Conservation (phyloP, 2,113 vertebrate genomes). For the Mystacornis crossleyi region DNA sequence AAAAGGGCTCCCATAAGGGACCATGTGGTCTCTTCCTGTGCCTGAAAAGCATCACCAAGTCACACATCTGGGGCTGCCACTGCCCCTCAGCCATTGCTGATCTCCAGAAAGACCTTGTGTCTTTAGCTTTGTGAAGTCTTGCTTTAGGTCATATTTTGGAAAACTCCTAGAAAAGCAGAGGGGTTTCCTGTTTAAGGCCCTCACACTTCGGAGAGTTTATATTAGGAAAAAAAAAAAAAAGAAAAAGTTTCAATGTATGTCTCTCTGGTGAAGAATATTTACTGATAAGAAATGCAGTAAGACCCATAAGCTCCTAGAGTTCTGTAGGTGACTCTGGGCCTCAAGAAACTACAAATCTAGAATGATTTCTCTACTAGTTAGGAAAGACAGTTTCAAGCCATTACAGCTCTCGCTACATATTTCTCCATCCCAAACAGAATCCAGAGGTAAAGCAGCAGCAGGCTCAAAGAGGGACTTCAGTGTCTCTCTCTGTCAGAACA, state of each 20-base stretch:
- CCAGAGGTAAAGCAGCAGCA: neutral
- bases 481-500: neutral
- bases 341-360: neutral
- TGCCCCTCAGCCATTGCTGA: neutral
- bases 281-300: neutral
- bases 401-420: neutral
- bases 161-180: neutral
- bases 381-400: neutral
- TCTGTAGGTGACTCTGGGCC: neutral
- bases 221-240: neutral
- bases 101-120: rapidly evolving
- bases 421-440: neutral
- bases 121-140: neutral
- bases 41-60: rapidly evolving
- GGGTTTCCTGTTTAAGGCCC: neutral
- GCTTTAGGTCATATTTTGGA: neutral
- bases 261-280: neutral
- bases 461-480: neutral
- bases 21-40: rapidly evolving
- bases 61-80: rapidly evolving
- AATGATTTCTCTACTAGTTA: neutral
- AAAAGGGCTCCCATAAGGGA: neutral
- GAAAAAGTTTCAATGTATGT: neutral
- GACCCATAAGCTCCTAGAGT: neutral
- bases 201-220: neutral